A percentile compares a stretch with the other conserved stretches of the same genome.
Conservation (phyloP, 2,113 vertebrate species). For the Alectura lathami region DNA sequence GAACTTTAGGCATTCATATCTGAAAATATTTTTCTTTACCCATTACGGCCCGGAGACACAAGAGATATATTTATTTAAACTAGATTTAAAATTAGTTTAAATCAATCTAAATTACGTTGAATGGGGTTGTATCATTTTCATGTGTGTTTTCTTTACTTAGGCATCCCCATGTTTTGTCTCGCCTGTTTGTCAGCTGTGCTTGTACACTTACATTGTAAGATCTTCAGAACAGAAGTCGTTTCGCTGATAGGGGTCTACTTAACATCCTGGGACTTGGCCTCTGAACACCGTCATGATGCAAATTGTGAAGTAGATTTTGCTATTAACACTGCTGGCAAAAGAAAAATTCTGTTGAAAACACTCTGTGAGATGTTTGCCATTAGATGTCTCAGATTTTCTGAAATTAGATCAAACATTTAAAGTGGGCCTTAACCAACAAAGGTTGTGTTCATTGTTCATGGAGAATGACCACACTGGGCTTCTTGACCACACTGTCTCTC, state of each 20-base stretch:
- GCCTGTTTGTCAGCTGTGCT: not conserved
- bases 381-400: not conserved
- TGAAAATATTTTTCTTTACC: not conserved
- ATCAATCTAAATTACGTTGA: not conserved
- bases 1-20: not conserved
- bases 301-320: not conserved
- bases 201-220: not conserved
- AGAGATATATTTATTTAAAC: not conserved
- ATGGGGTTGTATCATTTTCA: not conserved
- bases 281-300: not conserved
- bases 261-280: not conserved
- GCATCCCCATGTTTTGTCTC: not conserved
- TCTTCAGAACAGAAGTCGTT: not conserved
- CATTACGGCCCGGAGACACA: not conserved
- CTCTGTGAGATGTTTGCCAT: not conserved
- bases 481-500: not conserved
- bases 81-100: not conserved
- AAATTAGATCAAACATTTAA: not conserved
- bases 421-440: not conserved
- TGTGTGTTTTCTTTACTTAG: not conserved
- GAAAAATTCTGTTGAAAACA: not conserved
- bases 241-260: not conserved
- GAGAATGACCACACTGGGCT: not conserved
- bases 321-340: not conserved
- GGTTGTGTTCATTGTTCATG: not conserved